Evolutionary conservation across 2,113 vertebrate genomes (phyloP), one percentile per base, ranked within the genome.

Genomic region (Megaceryle maxima): DNA sequence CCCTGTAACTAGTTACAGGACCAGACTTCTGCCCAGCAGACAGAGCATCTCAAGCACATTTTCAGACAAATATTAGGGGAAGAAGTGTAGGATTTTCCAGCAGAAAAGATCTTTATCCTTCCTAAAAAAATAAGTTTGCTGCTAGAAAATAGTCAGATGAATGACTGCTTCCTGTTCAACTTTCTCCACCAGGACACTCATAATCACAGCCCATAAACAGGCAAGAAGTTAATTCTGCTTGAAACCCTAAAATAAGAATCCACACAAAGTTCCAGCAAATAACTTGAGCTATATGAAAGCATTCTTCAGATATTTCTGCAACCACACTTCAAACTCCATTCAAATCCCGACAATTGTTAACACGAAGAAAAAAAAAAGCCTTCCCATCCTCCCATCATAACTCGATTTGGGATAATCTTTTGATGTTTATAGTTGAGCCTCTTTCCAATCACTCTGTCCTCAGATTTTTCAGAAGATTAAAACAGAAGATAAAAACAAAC

Each of bases 321-420:
- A 41, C 60, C 0, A 0, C 44, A 22, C 55, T 93, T 67, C 79
- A 76, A 96, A 83, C 9, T 12, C 68, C n/a, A 51, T 48, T 86
- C 51, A 86, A 81, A 94, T 56, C 43, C 67, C 75, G 26, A 35
- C 12, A 33, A 62, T 9, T 31, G 5, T 57, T 46, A 69, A 35
- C 19, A 44, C 5, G 39, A 60, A 89, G 55, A 3, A 28, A 69
- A 72, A 76, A 80, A 20, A 41, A 50, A 18, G 3, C 39, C 26
- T 84, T 69, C 16, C 24, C 14, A 68, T 18, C 14, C 48, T 88
- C 62, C 56, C 24, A 93, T 29, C 10, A 22, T 48, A 35, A 26
- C 6, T 78, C 56, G 76, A 91, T 92, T 92, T 92, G 63, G 83
- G 73, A 93, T 95, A 92, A 94, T 51, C 75, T 95, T 93, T 82